A percentile compares a stretch with the other conserved stretches of the same genome.
Conservation (phyloP, 2,888 invertebrate species). For the Alcis repandata region DNA sequence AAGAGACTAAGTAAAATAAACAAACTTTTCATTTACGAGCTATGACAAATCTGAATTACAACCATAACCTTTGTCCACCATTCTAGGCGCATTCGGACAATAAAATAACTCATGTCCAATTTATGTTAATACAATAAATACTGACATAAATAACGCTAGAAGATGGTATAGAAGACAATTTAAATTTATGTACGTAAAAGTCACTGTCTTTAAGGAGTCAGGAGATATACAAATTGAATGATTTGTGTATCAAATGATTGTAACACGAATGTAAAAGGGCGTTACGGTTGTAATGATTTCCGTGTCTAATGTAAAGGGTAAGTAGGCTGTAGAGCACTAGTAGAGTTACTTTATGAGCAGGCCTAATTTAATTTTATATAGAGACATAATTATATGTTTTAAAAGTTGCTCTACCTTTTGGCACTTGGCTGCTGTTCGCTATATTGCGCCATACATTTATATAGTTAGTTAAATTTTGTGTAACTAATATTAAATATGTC, state of each 20-base stretch:
- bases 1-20: constrained; percentile 64
- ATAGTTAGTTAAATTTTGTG: too few relatives aligned
- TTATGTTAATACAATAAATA: constrained; percentile 87
- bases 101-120: constrained; percentile 87
- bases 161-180: constrained; percentile 78
- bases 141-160: constrained; percentile 81
- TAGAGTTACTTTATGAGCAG: background rate
- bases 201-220: constrained; percentile 65
- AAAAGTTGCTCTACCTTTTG: background rate
- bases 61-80: constrained; percentile 80
- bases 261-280: constrained; percentile 42
- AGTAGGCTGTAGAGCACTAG: background rate
- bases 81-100: constrained; percentile 78
- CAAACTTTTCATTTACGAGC: constrained; percentile 78
- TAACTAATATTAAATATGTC: too few relatives aligned
- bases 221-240: constrained; percentile 67
- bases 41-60: constrained; percentile 83
- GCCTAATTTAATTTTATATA: background rate
- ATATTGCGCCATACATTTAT: too few relatives aligned
- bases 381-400: background rate
- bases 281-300: constrained; percentile 38
- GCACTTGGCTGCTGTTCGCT: too few relatives aligned
- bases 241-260: constrained; percentile 62
- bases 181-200: constrained; percentile 78
- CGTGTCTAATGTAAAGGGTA: constrained; percentile 35